Percentiles rank a stretch among this genome's conserved stretches.
Conservation (phyloP, 2,797 vertebrate species). For the Acanthornis magna region DNA sequence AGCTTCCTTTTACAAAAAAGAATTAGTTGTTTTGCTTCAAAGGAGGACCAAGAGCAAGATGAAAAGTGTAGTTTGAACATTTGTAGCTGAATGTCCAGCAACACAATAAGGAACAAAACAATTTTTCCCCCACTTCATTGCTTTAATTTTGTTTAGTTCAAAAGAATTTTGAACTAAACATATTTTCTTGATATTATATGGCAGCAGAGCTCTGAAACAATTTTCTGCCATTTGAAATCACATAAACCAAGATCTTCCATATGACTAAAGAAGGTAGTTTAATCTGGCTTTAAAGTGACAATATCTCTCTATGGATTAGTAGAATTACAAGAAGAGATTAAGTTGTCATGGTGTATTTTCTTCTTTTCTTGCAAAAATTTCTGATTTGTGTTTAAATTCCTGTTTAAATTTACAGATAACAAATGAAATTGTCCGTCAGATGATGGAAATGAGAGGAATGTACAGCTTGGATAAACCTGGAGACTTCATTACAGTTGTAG, state of each 20-base stretch:
- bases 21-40: neutral
- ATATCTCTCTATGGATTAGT: neutral
- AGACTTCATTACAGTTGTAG: slow-evolving; percentile 77
- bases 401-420: slow-evolving; percentile 70
- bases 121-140: neutral
- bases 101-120: neutral
- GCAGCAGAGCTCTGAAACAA: neutral
- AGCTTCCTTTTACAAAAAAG: neutral
- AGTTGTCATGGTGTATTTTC: neutral
- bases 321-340: neutral
- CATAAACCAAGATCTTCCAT: rapidly evolving
- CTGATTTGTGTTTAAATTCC: neutral
- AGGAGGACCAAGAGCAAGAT: neutral
- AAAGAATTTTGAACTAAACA: neutral
- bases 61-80: neutral
- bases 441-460: slow-evolving; percentile 83
- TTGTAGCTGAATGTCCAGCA: neutral
- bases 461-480: slow-evolving; percentile 81
- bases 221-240: neutral
- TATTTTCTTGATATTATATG: neutral
- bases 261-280: neutral
- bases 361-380: neutral
- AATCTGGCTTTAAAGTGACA: neutral
- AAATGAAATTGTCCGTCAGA: slow-evolving; percentile 80
- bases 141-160: neutral